Evolutionary conservation across 2,888 invertebrate genomes (phyloP).

Genomic region (Halictus quadricinctus): DNA sequence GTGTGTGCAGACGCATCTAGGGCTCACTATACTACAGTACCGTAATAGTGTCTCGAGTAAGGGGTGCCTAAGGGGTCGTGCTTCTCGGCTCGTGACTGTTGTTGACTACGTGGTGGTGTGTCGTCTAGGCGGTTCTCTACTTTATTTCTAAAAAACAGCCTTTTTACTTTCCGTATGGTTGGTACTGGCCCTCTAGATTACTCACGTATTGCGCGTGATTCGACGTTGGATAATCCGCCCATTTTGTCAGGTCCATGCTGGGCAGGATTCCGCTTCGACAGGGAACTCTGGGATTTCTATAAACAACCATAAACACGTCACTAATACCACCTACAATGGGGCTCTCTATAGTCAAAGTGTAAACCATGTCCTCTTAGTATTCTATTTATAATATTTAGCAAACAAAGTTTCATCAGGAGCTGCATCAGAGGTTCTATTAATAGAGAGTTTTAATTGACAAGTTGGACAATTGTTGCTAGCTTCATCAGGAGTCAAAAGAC

Average conservation of each 20-base stretch:
- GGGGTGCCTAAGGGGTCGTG: conserved; percentile 58
- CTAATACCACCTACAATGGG: background rate
- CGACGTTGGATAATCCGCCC: conserved; percentile 88
- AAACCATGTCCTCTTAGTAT: too few species aligned
- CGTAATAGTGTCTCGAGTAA: conserved; percentile 51
- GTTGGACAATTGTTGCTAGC: too few species aligned
- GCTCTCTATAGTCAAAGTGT: too few species aligned
- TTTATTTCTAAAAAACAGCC: conserved; percentile 63
- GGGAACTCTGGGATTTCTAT: conserved; percentile 95
- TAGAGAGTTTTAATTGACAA: background rate
- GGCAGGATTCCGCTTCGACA: conserved; percentile 95
- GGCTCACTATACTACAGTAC: conserved; percentile 44
- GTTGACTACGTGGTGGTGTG: conserved; percentile 65
- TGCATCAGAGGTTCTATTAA: too few species aligned
- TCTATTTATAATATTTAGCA: too few species aligned
- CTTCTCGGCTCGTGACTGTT: conserved; percentile 65
- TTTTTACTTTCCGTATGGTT: conserved; percentile 78
- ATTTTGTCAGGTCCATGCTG: conserved; percentile 93
- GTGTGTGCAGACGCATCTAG: conserved; percentile 46
- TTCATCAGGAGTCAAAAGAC: too few species aligned
- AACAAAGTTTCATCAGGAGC: background rate
- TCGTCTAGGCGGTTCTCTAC: conserved; percentile 59
- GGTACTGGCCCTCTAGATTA: conserved; percentile 85
- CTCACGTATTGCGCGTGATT: conserved; percentile 87
- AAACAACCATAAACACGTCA: background rate